Evolutionary conservation across 2,113 vertebrate genomes (phyloP).

Genomic region (Lycocorax pyrrhopterus): DNA sequence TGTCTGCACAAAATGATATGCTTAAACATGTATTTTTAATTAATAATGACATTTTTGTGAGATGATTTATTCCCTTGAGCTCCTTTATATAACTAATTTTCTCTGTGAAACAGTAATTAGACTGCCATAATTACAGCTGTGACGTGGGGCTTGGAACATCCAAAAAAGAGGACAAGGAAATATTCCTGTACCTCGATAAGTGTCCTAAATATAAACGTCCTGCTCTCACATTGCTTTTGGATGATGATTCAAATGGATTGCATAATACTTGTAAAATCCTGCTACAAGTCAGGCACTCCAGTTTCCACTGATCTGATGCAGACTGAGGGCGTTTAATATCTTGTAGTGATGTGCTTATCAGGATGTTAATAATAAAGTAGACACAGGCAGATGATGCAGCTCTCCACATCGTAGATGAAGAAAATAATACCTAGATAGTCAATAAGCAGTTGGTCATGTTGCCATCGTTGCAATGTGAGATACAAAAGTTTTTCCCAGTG

Average conservation of each 20-base stretch:
- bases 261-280: background rate
- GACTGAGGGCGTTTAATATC: background rate
- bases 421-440: background rate
- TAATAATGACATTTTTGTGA: background rate
- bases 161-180: background rate
- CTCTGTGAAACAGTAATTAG: background rate
- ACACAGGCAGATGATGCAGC: background rate
- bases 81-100: background rate
- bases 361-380: background rate
- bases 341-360: background rate
- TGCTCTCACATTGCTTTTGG: too few species aligned
- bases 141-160: background rate
- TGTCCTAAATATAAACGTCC: background rate
- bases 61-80: background rate
- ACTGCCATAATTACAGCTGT: background rate
- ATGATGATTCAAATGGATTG: background rate
- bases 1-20: background rate
- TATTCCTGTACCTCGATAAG: background rate
- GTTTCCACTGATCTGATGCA: background rate
- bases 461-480: background rate
- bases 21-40: background rate
- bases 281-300: background rate
- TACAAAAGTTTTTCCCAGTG: rapidly evolving
- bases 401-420: background rate
- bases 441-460: background rate